Base-by-base conservation (phyloP, 2,797 vertebrate genomes). In the Pampus argenteus region DNA sequence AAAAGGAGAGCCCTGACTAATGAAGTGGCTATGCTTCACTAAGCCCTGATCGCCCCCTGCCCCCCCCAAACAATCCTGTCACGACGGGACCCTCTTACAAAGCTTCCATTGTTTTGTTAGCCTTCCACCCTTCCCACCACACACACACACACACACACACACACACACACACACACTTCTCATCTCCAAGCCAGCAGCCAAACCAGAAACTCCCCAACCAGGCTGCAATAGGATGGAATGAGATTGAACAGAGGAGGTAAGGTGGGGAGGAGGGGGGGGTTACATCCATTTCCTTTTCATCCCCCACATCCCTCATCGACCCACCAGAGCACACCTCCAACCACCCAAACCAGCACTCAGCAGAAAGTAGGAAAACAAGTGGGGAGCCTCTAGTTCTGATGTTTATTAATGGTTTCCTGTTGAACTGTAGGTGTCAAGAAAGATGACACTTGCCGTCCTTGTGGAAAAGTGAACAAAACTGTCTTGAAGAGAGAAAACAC, bases 1-100 rank as follows among this genome's bases (percentile, higher is more conserved):
- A 81, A 74, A 66, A 44, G 76, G 89, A 86, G 83, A 84, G 83
- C 70, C 85, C 87, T 80, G 89, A 90, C 89, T 94, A 94, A 94
- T 95, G 90, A 95, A 94, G 91, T 88, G 88, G 88, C 89, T 92
- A 67, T 5, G 89, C 88, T 91, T 79, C 71, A 6, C 84, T 91
- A 84, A 91, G 72, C 86, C 55, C 74, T 44, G 56, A 68, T 66
- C 29, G 22, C 76, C 89, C 75, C 76, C 59, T 65, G 65, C 62
- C 64, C 71, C 63, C 78, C 81, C 28, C 50, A 5, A 71, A 81
- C 88, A 91, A 90, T 81, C 79, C 83, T 77, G 77, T 90, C 88
- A 90, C 70, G 54, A 72, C 57, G 69, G 91, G 87, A 87, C 88
- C 74, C 71, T 77, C 81, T 80, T 83, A 94, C 94, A 94, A 94